Evolutionary conservation across 2,113 vertebrate species (phyloP), one percentile per base, ranked within the genome.

Genomic region (Podilymbus podiceps): DNA sequence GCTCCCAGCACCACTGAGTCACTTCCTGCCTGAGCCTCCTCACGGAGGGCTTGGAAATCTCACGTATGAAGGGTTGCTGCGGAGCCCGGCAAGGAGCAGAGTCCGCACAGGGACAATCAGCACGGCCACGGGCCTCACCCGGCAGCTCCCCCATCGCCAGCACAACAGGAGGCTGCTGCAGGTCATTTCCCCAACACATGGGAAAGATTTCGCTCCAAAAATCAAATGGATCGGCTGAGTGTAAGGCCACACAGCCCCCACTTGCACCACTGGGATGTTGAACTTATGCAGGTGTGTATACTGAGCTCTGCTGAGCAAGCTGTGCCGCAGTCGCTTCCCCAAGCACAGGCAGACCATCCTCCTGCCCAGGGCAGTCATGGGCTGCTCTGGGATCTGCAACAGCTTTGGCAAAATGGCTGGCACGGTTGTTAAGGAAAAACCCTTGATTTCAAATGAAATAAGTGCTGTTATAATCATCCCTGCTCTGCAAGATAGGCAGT

Each of bases 21-120:
- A 90, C 63, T 31, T 90, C 93, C 94, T 89, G 93, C 87, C 15
- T 4, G 3, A 62, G 44, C 67, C 69, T 38, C 50, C 38, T 50
- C 49, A 3, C 1, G 1, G 24, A 62, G n/a, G 40, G 17, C 67
- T 64, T 2, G 0, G n/a, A n/a, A 46, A 47, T 11, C 47, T 55
- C 2, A 8, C 21, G 5, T 0, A 35, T 0, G 5, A 66, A 71
- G 27, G 31, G 72, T 12, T 83, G 64, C 56, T 30, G 25, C 0
- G 2, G 7, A 50, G n/a, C 3, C 2, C 0, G 1, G 74, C 2
- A 15, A 33, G 55, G 25, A 77, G n/a, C 2, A 4, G 28, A 66
- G n/a, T 49, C 62, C 81, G 35, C 4, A 1, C 18, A 52, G 44
- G 18, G 47, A 62, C 60, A 25, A 14, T 11, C 42, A 31, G 42